Evolutionary conservation across 2,888 invertebrate genomes (phyloP).

Genomic region (Lasioglossum calceatum): DNA sequence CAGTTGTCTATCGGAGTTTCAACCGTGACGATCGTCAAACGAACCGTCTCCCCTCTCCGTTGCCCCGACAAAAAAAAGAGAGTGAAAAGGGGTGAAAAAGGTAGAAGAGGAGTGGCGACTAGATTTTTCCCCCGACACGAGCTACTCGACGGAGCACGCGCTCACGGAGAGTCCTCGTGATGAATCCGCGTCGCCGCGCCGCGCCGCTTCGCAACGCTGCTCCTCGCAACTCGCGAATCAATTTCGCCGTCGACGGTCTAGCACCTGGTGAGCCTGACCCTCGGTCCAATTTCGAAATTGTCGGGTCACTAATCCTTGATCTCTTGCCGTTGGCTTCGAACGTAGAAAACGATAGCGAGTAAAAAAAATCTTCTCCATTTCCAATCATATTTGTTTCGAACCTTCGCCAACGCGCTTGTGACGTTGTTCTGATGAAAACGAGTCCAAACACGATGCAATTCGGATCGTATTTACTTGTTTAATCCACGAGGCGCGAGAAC

Average conservation of each 20-base stretch:
- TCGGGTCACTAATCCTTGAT: background rate
- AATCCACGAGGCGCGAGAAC: too few species aligned
- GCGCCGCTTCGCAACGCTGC: constrained; percentile 35
- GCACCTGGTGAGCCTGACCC: background rate
- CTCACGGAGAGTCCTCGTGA: constrained; percentile 46
- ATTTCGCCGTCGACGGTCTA: constrained; percentile 23
- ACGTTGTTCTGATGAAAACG: too few species aligned
- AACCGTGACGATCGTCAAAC: constrained; percentile 37
- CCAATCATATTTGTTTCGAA: too few species aligned
- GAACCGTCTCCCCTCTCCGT: background rate
- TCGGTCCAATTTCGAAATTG: background rate
- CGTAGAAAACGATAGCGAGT: too few species aligned
- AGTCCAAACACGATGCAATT: too few species aligned
- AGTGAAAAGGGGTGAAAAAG: background rate
- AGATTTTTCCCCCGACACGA: constrained; percentile 30
- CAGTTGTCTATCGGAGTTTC: constrained; percentile 21
- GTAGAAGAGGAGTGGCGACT: background rate
- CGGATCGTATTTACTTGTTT: too few species aligned
- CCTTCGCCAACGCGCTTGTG: too few species aligned
- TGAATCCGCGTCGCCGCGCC: constrained; percentile 49
- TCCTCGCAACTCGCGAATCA: constrained; percentile 58
- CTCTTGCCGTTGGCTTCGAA: too few species aligned
- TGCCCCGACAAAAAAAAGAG: background rate
- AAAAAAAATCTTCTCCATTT: too few species aligned
- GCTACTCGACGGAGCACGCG: constrained; percentile 38